A percentile compares a stretch with the other conserved stretches of the same genome.
phyloP scores from a whole-genome alignment of 2,888 invertebrate genomes.

The Venustoraphidia nigricollis region DNA sequence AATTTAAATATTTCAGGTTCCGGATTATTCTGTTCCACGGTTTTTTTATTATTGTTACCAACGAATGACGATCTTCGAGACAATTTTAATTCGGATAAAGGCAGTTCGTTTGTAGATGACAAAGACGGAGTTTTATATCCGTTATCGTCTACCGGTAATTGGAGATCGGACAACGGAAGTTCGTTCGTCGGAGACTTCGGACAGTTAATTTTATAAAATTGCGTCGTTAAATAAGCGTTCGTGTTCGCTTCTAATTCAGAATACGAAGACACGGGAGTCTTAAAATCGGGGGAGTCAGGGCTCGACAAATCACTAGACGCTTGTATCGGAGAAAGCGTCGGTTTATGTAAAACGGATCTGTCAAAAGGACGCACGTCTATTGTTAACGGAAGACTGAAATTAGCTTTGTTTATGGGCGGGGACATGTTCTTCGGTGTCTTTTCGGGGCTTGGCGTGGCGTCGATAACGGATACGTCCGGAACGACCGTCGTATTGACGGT shows the following conservation, averaged over 20 bases:
- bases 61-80: slow-evolving; percentile 5
- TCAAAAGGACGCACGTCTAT: not conserved
- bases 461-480: too few species aligned
- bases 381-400: not conserved
- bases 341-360: not conserved
- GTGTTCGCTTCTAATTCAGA: not conserved
- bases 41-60: too few species aligned
- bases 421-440: not conserved
- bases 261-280: not conserved
- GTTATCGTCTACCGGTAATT: slow-evolving; percentile 7
- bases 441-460: not conserved
- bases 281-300: too few species aligned
- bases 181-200: slow-evolving; percentile 11
- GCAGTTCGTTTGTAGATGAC: slow-evolving; percentile 53
- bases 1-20: too few species aligned
- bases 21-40: too few species aligned
- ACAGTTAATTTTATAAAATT: not conserved
- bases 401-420: not conserved
- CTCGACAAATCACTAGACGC: not conserved
- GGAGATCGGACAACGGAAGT: slow-evolving; percentile 8
- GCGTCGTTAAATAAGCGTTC: not conserved
- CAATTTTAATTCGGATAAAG: slow-evolving; percentile 35
- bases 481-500: too few species aligned
- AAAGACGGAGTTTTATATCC: slow-evolving; percentile 22
- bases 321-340: not conserved